phyloP scores from a whole-genome alignment of 2,797 vertebrate genomes.

The Apogon talboti region DNA sequence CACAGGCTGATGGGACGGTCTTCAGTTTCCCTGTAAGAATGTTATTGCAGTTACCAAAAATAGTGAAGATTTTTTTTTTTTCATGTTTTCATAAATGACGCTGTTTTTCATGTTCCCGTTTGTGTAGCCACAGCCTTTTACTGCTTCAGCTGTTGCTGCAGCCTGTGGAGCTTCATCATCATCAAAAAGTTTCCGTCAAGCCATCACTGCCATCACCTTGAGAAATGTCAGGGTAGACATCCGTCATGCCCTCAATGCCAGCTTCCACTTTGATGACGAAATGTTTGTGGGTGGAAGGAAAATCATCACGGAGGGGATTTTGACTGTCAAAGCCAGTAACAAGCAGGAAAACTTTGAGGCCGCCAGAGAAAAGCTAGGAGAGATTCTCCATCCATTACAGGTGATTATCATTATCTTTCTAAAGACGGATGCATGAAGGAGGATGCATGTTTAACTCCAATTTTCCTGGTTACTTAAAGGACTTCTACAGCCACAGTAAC shows the following conservation, averaged over 20 bases:
- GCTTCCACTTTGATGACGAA: conserved; percentile 79
- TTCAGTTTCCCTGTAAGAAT: conserved; percentile 67
- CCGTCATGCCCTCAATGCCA: conserved; percentile 22
- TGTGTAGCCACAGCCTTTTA: conserved; percentile 43
- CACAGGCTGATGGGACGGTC: conserved; percentile 55
- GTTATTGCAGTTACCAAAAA: not conserved
- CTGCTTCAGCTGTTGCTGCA: conserved; percentile 32
- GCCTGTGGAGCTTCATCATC: conserved; percentile 59
- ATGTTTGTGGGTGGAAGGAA: conserved; percentile 56
- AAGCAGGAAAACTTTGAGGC: conserved; percentile 54
- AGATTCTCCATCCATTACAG: conserved; percentile 79
- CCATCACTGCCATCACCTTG: conserved; percentile 30
- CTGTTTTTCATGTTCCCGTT: conserved; percentile 16
- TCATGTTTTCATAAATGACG: not conserved
- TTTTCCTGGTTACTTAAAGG: conserved; percentile 54
- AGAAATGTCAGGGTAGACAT: conserved; percentile 69
- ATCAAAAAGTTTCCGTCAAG: conserved; percentile 45
- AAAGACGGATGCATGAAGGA: not conserved
- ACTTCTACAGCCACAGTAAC: conserved; percentile 86
- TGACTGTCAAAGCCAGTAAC: conserved; percentile 64
- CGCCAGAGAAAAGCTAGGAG: conserved; percentile 70
- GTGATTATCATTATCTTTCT: conserved; percentile 43
- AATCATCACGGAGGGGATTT: conserved; percentile 71
- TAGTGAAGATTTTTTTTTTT: too few relatives aligned
- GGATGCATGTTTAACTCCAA: not conserved